phyloP scores from a whole-genome alignment of 2,888 invertebrate genomes.

The Drosophila melanocephala region DNA sequence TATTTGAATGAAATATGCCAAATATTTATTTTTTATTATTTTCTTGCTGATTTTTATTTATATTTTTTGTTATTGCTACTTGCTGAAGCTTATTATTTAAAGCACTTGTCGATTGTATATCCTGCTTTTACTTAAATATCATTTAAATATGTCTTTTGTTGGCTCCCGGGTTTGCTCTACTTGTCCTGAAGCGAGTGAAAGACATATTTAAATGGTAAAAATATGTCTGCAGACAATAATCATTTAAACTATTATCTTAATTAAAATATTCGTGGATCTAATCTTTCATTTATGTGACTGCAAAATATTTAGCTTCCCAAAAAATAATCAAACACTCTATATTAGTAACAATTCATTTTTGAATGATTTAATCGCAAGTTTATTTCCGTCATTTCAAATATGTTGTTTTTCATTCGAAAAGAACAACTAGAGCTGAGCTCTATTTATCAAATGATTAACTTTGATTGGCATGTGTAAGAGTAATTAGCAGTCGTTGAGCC shows the following conservation, averaged over 20 bases:
- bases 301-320: not conserved
- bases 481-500: constrained; percentile 11
- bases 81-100: not conserved
- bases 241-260: not conserved
- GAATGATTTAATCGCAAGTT: not conserved
- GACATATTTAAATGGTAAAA: not conserved
- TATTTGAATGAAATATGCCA: not conserved
- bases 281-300: not conserved
- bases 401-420: not conserved
- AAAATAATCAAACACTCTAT: not conserved
- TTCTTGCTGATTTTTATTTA: not conserved
- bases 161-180: not conserved
- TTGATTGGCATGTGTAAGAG: constrained; percentile 11
- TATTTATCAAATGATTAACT: not conserved
- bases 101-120: not conserved
- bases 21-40: not conserved
- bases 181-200: not conserved
- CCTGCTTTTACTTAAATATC: not conserved
- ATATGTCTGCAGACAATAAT: not conserved
- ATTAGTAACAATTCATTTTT: not conserved
- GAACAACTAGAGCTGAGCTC: not conserved
- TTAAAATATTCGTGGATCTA: not conserved
- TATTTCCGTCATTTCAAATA: not conserved
- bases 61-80: not conserved
- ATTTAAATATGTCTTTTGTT: not conserved